These are phyloP conservation scores for Aphidius ervi DNA, from an alignment of 1,140 invertebrate species.

Conservation along the genomic window DNA sequence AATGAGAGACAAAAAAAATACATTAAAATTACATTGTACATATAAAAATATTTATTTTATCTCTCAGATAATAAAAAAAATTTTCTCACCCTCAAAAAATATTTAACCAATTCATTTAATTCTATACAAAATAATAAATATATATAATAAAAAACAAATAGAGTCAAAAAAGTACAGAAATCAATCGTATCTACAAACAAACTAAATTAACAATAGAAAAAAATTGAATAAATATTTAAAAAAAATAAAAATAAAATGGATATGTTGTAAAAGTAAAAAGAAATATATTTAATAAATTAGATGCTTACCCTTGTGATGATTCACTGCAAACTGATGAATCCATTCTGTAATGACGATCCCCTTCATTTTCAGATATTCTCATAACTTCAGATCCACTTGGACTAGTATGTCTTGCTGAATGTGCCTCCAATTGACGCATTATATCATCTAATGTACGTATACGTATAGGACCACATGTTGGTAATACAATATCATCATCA, in stretches of 20 bases:
- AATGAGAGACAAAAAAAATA: too few species aligned
- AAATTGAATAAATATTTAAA: neutral
- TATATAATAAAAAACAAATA: too few species aligned
- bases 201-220: neutral
- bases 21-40: too few species aligned
- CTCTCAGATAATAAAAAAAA: too few species aligned
- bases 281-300: slow-evolving; percentile 9
- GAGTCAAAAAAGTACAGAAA: too few species aligned
- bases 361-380: slow-evolving; percentile 85
- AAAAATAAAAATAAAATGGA: neutral
- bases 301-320: slow-evolving; percentile 66
- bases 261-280: neutral
- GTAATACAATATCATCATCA: slow-evolving; percentile 59
- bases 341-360: slow-evolving; percentile 81
- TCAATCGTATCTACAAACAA: too few species aligned
- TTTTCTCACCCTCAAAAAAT: too few species aligned
- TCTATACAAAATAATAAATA: too few species aligned
- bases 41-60: neutral
- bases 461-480: slow-evolving; percentile 68
- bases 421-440: slow-evolving; percentile 84
- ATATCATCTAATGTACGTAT: slow-evolving; percentile 89
- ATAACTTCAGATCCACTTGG: slow-evolving; percentile 88
- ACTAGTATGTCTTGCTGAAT: slow-evolving; percentile 81
- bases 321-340: slow-evolving; percentile 75
- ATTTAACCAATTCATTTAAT: too few species aligned